Evolutionary conservation across 2,113 vertebrate species (phyloP), one percentile per base, ranked within the genome.

Genomic region (Panurus biarmicus): DNA sequence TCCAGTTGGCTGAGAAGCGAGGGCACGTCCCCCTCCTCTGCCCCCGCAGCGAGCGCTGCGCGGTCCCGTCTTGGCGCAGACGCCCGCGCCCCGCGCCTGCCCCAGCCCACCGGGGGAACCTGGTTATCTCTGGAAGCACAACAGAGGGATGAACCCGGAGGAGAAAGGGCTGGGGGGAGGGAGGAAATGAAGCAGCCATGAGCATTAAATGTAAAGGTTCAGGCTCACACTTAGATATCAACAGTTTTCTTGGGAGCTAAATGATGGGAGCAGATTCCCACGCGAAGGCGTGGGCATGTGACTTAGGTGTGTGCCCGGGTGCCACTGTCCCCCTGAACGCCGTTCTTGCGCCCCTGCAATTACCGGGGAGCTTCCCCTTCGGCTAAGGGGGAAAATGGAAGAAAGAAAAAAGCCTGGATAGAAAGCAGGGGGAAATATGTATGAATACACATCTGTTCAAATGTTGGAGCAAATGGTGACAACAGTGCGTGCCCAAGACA

Each of bases 241-340:
- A 95, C 90, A 93, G 85, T 94, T 97, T 96, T 89, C 83, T 62
- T 62, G 57, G 40, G 58, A 94, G 69, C 78, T 42, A 12, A 56
- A 61, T 9, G 50, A 50, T 33, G 71, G n/a, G 14, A 72, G 28
- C 6, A 14, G 53, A 67, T 75, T 70, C 62, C 36, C 44, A 11
- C 5, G 36, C 14, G 23, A 26, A 86, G 85, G 42, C n/a, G 25
- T 44, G 76, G 36, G 45, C 53, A 2, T 24, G 70, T 20, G 85
- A 23, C 38, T 82, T 57, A 94, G 91, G 82, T 78, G 90, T 69
- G 75, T 77, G 56, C 21, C 47, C 31, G 8, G 31, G 58, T 79
- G 71, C 26, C 56, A 12, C 47, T 23, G 53, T 8, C 24, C 36
- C 45, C 84, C 51, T 33, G 53, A 44, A 35, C 11, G 26, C 28